These are phyloP conservation scores for Prunella fulvescens DNA, from an alignment of 2,113 vertebrate species.

Conservation along the genomic window DNA sequence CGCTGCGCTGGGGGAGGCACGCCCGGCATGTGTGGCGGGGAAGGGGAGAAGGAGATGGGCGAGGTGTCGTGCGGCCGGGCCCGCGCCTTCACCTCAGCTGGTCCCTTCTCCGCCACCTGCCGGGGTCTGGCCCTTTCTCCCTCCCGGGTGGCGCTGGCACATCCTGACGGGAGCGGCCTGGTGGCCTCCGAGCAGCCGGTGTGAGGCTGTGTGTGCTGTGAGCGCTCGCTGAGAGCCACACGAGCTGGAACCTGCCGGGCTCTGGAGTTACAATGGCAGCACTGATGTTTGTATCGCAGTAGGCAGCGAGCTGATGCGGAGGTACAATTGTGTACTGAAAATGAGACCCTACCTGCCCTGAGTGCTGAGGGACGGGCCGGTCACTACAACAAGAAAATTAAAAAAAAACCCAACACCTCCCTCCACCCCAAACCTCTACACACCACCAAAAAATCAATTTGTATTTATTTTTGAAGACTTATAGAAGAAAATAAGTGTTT, in stretches of 20 bases:
- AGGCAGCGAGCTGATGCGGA: fast-evolving
- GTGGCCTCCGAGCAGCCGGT: neutral
- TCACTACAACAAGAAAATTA: neutral
- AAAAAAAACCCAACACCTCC: neutral
- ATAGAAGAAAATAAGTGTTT: neutral
- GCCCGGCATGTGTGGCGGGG: neutral
- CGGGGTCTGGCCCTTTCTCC: fast-evolving
- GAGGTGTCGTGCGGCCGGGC: neutral
- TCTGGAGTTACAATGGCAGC: neutral
- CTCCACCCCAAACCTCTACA: too few species aligned
- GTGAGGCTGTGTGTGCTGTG: neutral
- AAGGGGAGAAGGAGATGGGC: too few species aligned
- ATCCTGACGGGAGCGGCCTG: fast-evolving
- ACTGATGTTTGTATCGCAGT: neutral
- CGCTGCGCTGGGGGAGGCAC: neutral
- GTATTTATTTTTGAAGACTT: neutral
- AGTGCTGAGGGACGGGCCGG: neutral
- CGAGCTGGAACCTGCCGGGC: fast-evolving
- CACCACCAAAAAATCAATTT: neutral
- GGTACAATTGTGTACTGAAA: fast-evolving
- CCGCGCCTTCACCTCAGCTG: fast-evolving
- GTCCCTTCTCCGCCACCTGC: fast-evolving
- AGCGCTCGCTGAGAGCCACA: fast-evolving
- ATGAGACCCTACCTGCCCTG: neutral
- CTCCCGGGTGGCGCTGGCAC: neutral